Evolutionary conservation across 2,888 invertebrate species (phyloP).

Genomic region (Liodrosophila aerea): DNA sequence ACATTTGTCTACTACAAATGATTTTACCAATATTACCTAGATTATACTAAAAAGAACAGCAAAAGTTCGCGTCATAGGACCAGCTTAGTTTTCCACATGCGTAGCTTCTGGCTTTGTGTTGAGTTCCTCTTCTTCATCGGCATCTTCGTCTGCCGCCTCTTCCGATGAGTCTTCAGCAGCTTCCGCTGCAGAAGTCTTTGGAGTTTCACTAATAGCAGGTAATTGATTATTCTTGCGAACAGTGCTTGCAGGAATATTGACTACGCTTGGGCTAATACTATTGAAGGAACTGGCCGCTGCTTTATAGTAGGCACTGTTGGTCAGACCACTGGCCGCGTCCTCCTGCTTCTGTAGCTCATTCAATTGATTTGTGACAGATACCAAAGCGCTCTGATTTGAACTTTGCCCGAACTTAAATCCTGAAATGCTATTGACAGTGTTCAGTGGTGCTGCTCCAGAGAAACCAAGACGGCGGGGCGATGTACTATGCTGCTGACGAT

Average conservation of each 20-base stretch:
- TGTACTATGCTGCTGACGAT: slow-evolving; percentile 8
- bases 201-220: too few species aligned
- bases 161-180: neutral
- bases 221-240: neutral
- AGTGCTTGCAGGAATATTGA: slow-evolving; percentile 19
- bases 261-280: slow-evolving; percentile 20
- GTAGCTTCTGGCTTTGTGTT: neutral
- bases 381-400: slow-evolving; percentile 48
- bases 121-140: slow-evolving; percentile 4
- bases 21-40: too few species aligned
- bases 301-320: slow-evolving; percentile 48
- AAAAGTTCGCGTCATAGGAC: too few species aligned
- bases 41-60: too few species aligned
- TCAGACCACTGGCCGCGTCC: slow-evolving; percentile 31
- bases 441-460: neutral
- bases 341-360: slow-evolving; percentile 42
- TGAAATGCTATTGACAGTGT: slow-evolving; percentile 11
- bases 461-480: slow-evolving; percentile 34
- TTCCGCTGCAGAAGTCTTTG: neutral
- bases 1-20: too few species aligned
- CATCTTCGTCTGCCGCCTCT: neutral
- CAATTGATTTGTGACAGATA: slow-evolving; percentile 43
- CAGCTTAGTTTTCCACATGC: neutral
- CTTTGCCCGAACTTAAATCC: slow-evolving; percentile 25
- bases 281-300: slow-evolving; percentile 36